Evolutionary conservation across 1,140 invertebrate genomes (phyloP).

Genomic region (Schmidtea mediterranea): DNA sequence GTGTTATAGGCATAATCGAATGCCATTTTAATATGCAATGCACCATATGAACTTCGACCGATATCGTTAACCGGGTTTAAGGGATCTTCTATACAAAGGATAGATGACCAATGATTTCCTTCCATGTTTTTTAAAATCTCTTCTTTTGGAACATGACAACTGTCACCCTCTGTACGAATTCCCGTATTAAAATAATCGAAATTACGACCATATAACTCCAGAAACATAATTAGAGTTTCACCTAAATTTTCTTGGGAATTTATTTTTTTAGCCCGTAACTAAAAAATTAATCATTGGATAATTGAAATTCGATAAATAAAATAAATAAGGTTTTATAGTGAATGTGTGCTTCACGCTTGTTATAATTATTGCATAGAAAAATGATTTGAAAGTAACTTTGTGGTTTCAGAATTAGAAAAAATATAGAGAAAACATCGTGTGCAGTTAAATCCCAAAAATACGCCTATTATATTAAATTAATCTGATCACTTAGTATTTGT

Average conservation of each 20-base stretch:
- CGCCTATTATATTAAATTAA: too few relatives aligned
- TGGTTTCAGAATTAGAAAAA: too few relatives aligned
- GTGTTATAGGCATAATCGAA: slow-evolving; percentile 77
- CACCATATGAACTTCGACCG: slow-evolving; percentile 76
- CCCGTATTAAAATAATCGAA: slow-evolving; percentile 81
- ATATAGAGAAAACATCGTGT: too few relatives aligned
- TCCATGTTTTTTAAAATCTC: slow-evolving; percentile 67
- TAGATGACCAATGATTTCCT: slow-evolving; percentile 61
- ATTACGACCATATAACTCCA: slow-evolving; percentile 76
- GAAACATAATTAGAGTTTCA: slow-evolving; percentile 78
- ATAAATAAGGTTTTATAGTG: too few relatives aligned
- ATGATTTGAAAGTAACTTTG: too few relatives aligned
- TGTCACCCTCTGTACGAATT: slow-evolving; percentile 71
- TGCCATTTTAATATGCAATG: slow-evolving; percentile 57
- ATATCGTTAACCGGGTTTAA: slow-evolving; percentile 73
- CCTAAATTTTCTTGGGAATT: slow-evolving; percentile 46
- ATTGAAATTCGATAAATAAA: too few relatives aligned
- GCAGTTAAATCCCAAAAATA: too few relatives aligned
- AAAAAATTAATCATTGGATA: slow-evolving; percentile 35
- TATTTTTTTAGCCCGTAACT: slow-evolving; percentile 38
- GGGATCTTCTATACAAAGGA: slow-evolving; percentile 92
- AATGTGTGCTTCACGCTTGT: too few relatives aligned
- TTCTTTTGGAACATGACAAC: slow-evolving; percentile 72
- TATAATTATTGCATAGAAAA: too few relatives aligned
- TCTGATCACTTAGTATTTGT: too few relatives aligned